Evolutionary conservation across 2,113 vertebrate genomes (phyloP).

Genomic region (Corythornis vintsioides): DNA sequence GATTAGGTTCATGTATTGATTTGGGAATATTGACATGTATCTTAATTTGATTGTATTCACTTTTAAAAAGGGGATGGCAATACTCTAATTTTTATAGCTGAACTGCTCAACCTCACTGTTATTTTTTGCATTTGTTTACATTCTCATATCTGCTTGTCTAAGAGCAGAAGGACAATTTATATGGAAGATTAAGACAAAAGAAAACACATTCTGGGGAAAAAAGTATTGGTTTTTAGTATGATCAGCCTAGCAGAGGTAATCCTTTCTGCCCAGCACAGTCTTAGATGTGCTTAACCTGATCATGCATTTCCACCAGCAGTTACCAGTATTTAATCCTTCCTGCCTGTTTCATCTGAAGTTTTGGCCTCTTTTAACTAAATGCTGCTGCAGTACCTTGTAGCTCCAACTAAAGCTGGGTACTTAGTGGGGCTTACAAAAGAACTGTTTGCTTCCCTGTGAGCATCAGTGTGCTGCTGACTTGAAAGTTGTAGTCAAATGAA

Average conservation of each 20-base stretch:
- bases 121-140: neutral
- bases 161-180: neutral
- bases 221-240: neutral
- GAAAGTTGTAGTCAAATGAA: neutral
- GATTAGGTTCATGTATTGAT: neutral
- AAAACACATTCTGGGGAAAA: neutral
- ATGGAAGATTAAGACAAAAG: neutral
- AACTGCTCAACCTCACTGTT: neutral
- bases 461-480: neutral
- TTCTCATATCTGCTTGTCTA: neutral
- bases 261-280: neutral
- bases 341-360: neutral
- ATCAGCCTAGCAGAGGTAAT: neutral
- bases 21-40: neutral
- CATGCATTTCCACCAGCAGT: neutral
- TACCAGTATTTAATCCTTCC: neutral
- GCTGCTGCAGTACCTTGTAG: neutral
- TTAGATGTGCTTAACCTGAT: neutral
- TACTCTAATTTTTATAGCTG: neutral
- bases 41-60: neutral
- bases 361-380: neutral
- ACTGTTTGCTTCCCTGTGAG: neutral
- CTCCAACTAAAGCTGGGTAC: neutral
- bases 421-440: neutral
- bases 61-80: neutral